Base-by-base conservation (phyloP, 1,140 invertebrate genomes). In the Hestina assimilis region DNA sequence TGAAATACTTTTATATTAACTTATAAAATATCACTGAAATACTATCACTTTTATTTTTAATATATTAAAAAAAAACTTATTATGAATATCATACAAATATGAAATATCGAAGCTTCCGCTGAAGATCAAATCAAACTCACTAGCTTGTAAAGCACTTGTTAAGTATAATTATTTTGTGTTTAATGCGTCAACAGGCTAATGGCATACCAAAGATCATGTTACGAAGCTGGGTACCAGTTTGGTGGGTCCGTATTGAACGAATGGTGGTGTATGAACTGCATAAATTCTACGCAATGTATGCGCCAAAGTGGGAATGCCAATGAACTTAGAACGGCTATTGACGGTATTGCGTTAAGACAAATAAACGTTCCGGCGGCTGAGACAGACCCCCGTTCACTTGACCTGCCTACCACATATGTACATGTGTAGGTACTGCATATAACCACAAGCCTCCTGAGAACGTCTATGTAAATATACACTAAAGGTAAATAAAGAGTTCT, bases 341-440 rank as follows among this genome's bases (percentile, higher is more conserved):
- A 87, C 82, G 78, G 78, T 80, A 85, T 84, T 85, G 82, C 82
- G 84, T 84, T 85, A 85, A 87, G 78, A 85, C 82, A 87, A 87
- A 87, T 83, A 87, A 67, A 83, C 71, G 81, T 78, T 78, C 72
- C 73, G 77, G 72, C 79, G 72, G 75, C 75, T 83, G 65, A 80
- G 79, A 75, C 80, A 74, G 78, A 83, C 75, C 81, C 74, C 81
- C 78, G 79, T 78, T 84, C 75, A 75, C 78, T 82, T 78, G 78
- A 78, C 78, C 70, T 65, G 70, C 68, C 72, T 72, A 71, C 68
- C 70, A 75, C 72, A 67, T 77, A n/a, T n/a, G n/a, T n/a, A 76
- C 72, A 71, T 72, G 67, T 69, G 77, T 76, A 71, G 67, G 60
- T 67, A 72, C 69, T 72, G 72, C 63, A 69, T 70, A 75, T 75